Conservation (phyloP, 2,888 invertebrate species). For the Microctonus brassicae region DNA sequence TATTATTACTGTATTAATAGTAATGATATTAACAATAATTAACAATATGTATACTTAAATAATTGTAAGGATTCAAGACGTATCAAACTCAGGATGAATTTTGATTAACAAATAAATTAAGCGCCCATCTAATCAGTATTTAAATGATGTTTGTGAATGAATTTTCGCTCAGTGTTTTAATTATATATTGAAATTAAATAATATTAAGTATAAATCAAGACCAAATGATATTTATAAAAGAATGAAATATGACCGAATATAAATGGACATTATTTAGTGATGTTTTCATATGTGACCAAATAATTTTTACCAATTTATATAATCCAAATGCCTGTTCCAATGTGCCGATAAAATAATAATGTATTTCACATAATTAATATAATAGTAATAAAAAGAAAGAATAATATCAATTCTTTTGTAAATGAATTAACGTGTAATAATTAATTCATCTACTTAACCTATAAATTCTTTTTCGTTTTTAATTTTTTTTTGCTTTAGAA, state of each 20-base stretch:
- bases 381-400: conserved; percentile 25
- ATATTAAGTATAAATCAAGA: conserved; percentile 26
- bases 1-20: no score
- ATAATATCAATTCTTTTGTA: not conserved
- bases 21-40: no score
- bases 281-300: conserved; percentile 35
- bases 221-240: not conserved
- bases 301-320: conserved; percentile 31
- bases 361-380: conserved; percentile 44
- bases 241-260: not conserved
- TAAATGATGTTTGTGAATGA: conserved; percentile 24
- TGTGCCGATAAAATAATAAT: conserved; percentile 43
- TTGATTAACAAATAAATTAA: not conserved
- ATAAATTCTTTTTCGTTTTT: not conserved
- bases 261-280: not conserved
- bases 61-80: conserved; percentile 47
- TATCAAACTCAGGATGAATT: conserved; percentile 31
- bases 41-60: conserved; percentile 26
- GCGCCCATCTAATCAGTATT: conserved; percentile 23
- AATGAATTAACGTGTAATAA: conserved; percentile 13
- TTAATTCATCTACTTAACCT: not conserved
- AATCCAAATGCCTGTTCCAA: conserved; percentile 27
- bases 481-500: not conserved
- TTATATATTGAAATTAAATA: conserved; percentile 7
- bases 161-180: not conserved